These are phyloP conservation scores for Uria lomvia DNA, from an alignment of 2,113 vertebrate species.

Conservation along the genomic window DNA sequence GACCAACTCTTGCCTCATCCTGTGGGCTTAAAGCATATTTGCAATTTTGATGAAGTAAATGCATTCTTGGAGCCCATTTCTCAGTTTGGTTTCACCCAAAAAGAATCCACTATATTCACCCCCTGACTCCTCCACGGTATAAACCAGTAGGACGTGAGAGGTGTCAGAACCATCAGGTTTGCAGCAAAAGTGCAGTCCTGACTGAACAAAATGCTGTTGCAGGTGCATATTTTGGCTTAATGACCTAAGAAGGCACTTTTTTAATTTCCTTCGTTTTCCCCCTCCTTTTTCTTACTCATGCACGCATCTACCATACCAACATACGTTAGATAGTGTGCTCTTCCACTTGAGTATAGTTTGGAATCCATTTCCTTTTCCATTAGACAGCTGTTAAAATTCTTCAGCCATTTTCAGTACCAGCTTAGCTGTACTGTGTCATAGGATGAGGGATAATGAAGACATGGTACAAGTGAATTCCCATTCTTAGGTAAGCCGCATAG, in stretches of 20 bases:
- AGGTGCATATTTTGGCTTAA: neutral
- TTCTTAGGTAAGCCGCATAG: neutral
- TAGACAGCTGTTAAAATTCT: neutral
- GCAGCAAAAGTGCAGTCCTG: neutral
- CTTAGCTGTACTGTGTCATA: neutral
- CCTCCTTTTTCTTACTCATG: neutral
- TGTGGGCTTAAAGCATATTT: neutral
- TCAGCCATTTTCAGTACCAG: neutral
- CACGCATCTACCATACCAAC: neutral
- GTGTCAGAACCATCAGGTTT: neutral
- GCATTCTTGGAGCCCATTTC: neutral
- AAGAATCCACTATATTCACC: neutral
- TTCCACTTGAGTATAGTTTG: neutral
- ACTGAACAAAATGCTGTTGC: neutral
- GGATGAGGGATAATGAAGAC: neutral
- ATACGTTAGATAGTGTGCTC: neutral
- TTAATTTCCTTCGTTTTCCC: neutral
- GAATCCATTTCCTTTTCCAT: neutral
- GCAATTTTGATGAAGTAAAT: neutral
- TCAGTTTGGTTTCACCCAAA: neutral
- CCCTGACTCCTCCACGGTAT: neutral
- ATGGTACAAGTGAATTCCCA: neutral
- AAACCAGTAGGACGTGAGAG: neutral
- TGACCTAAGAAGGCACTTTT: neutral
- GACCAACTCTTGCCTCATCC: neutral